A percentile compares a stretch with the other conserved stretches of the same genome.
phyloP scores from a whole-genome alignment of 2,888 invertebrate genomes.

The Ptycholaimellus sp. region DNA sequence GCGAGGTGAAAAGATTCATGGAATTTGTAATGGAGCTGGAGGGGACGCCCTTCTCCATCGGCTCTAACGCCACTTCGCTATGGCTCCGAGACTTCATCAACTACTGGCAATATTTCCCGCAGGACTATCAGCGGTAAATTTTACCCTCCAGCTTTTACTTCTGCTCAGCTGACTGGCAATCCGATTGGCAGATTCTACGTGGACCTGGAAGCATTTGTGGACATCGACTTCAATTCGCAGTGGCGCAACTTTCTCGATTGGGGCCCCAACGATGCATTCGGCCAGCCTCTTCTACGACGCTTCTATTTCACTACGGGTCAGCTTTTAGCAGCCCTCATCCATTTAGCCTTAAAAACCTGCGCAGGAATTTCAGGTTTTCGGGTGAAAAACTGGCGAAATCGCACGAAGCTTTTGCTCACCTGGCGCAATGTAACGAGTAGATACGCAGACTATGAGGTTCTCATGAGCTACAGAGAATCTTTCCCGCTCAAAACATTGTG shows the following conservation, averaged over 20 bases:
- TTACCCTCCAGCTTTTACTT: too few species aligned
- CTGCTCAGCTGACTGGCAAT: neutral
- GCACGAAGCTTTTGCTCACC: slow-evolving; percentile 16
- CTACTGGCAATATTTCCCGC: slow-evolving; percentile 18
- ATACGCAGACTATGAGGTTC: neutral
- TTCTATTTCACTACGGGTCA: too few species aligned
- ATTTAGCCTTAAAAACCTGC: slow-evolving; percentile 9
- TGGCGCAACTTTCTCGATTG: slow-evolving; percentile 19
- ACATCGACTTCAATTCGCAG: slow-evolving; percentile 21
- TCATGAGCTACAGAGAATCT: too few species aligned
- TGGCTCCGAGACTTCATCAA: slow-evolving; percentile 15
- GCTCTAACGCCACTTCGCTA: slow-evolving; percentile 12
- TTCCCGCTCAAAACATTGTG: too few species aligned
- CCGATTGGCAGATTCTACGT: slow-evolving; percentile 14
- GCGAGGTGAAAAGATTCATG: neutral
- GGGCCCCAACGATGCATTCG: slow-evolving; percentile 10
- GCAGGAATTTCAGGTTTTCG: neutral
- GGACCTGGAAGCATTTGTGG: slow-evolving; percentile 17
- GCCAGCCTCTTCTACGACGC: too few species aligned
- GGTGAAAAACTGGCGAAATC: slow-evolving; percentile 15
- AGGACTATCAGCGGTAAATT: slow-evolving; percentile 12
- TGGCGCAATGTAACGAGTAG: slow-evolving; percentile 20
- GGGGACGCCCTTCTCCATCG: slow-evolving; percentile 13
- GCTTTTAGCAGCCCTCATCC: neutral
- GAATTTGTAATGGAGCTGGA: slow-evolving; percentile 9